Evolutionary conservation across 1,140 invertebrate species (phyloP), one percentile per base, ranked within the genome.

Genomic region (Hylaeus anthracinus): DNA sequence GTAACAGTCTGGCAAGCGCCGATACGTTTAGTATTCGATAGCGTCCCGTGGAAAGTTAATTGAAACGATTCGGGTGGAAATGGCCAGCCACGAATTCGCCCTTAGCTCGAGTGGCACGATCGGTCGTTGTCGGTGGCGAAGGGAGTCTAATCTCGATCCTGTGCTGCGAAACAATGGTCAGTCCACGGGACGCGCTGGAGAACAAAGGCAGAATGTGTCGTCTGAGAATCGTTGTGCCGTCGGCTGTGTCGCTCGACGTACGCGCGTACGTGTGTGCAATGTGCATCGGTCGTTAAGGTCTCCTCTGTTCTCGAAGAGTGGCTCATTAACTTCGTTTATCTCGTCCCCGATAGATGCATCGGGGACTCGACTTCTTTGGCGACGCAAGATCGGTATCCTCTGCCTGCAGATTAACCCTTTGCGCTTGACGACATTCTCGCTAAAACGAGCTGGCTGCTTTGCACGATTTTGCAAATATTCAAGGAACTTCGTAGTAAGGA

Each of bases 271-370:
- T 66, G 51, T 12, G 41, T 37, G 60, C 58, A 45, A 37, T 37
- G 60, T 51, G 53, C 48, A 61, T 65, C 53, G 76, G 72, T 85
- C 71, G 82, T 84, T 85, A 80, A 55, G 82, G 71, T 72, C 70
- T 79, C 60, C 78, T 66, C 82, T 84, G 82, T 85, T 84, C 83
- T 56, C 72, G 65, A 72, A 74, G 69, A 85, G 61, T 67, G 70
- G 82, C 76, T 85, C 82, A 85, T 85, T 85, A 85, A 84, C 82
- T 84, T 84, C 83, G 77, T 80, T 84, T 85, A 84, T 85, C 83
- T 85, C 82, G 66, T 65, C 65, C 82, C 65, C 77, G 82, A 84
- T 84, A 85, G 55, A 37, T 58, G 48, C 43, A 79, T 73, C 76
- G 39, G 65, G 55, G 65, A 26, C 66, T 85, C 48, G 55, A 72